phyloP scores from a whole-genome alignment of 2,888 invertebrate species.

The Epicampocera succincta region DNA sequence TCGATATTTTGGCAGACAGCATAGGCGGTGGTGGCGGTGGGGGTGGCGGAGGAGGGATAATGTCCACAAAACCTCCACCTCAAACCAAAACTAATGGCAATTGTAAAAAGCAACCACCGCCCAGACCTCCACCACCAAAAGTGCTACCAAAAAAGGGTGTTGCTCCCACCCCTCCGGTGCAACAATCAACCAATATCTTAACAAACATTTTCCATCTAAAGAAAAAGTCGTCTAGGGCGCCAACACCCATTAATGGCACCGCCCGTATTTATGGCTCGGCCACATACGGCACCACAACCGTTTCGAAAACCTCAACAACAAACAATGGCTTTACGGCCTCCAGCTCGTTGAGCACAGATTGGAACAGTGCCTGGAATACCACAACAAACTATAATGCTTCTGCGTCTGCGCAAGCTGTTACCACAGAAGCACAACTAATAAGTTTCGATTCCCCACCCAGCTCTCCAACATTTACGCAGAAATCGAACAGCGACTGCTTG shows the following conservation, averaged over 20 bases:
- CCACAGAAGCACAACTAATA: slow-evolving; percentile 83
- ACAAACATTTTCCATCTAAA: slow-evolving; percentile 80
- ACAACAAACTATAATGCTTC: slow-evolving; percentile 30
- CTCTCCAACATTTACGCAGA: slow-evolving; percentile 88
- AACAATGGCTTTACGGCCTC: slow-evolving; percentile 21
- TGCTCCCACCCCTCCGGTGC: slow-evolving; percentile 71
- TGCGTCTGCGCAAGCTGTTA: slow-evolving; percentile 40
- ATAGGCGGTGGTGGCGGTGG: slow-evolving; percentile 24
- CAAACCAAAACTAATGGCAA: slow-evolving; percentile 67
- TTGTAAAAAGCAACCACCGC: slow-evolving; percentile 79
- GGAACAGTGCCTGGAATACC: slow-evolving; percentile 77
- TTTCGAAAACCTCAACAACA: slow-evolving; percentile 50
- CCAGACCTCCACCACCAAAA: slow-evolving; percentile 81
- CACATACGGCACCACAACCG: slow-evolving; percentile 73
- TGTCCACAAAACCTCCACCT: slow-evolving; percentile 6
- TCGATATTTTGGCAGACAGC: slow-evolving; percentile 71
- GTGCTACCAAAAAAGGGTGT: slow-evolving; percentile 73
- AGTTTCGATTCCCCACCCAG: slow-evolving; percentile 88
- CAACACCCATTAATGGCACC: slow-evolving; percentile 69
- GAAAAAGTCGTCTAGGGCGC: slow-evolving; percentile 75
- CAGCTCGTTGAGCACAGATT: slow-evolving; percentile 60
- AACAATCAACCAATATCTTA: slow-evolving; percentile 77
- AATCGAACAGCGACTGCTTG: slow-evolving; percentile 88
- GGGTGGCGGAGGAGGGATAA: slow-evolving; percentile 46
- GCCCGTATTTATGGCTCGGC: slow-evolving; percentile 75